Evolutionary conservation across 92 coral and sea anemone species (phyloP).

Genomic region (Paramuricea clavata): DNA sequence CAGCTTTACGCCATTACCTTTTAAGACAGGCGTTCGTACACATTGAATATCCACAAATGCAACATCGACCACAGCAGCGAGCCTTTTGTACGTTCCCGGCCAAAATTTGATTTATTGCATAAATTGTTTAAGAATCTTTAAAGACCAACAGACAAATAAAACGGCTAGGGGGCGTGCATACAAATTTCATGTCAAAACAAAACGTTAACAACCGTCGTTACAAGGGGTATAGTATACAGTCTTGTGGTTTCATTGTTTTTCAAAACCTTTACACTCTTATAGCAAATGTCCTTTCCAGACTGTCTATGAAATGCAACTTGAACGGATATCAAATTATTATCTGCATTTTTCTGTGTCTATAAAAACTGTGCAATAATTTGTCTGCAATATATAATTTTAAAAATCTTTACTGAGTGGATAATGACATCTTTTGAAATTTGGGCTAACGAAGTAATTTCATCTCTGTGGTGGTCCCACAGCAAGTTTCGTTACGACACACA

Average conservation of each 20-base stretch:
- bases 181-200: conserved; percentile 1
- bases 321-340: background rate
- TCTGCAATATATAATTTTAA: background rate
- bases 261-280: background rate
- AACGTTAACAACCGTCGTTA: background rate
- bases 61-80: too few relatives aligned
- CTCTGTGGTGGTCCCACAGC: conserved; percentile 20
- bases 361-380: conserved; percentile 5
- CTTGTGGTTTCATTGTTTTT: background rate
- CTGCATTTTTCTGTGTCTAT: background rate
- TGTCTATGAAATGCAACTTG: background rate
- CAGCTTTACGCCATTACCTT: background rate
- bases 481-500: conserved; percentile 24
- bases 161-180: conserved; percentile 29
- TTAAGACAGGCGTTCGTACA: background rate
- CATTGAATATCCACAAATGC: background rate
- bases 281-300: background rate
- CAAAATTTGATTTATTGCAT: background rate
- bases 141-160: conserved; percentile 4
- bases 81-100: background rate
- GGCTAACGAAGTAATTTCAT: conserved; percentile 11
- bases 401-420: background rate
- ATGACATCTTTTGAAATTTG: background rate
- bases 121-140: background rate
- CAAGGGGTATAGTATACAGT: background rate